Conservation (phyloP, 2,797 vertebrate genomes). For the Hafferia zeledoni region DNA sequence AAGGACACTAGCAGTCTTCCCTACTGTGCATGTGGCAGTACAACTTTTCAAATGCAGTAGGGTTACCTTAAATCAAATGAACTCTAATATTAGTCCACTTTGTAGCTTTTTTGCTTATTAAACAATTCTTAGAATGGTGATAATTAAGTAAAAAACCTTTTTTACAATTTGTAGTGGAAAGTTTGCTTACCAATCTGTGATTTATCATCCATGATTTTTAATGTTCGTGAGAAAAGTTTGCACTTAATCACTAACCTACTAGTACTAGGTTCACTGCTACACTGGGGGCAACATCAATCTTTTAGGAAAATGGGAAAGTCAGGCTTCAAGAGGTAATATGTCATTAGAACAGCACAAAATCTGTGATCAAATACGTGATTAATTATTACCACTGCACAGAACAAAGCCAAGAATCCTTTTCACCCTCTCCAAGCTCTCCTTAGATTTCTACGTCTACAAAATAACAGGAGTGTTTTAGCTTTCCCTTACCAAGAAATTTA, state of each 20-base stretch:
- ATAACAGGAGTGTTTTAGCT: neutral
- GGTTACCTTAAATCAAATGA: neutral
- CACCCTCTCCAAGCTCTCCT: accelerated
- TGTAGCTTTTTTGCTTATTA: neutral
- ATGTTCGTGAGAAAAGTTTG: neutral
- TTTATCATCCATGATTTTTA: neutral
- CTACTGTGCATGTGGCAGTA: neutral
- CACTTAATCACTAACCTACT: neutral
- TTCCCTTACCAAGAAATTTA: neutral
- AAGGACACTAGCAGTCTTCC: neutral
- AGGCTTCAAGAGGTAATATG: neutral
- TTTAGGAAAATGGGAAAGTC: neutral
- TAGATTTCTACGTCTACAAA: neutral
- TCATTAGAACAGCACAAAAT: neutral
- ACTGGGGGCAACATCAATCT: neutral
- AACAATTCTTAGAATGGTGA: neutral
- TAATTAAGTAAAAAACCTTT: neutral
- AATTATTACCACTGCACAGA: neutral
- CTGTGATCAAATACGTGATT: neutral
- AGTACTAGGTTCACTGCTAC: neutral
- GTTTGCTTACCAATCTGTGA: neutral
- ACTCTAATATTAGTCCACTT: neutral
- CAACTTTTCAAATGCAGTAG: neutral
- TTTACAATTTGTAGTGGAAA: neutral
- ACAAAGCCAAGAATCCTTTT: neutral